Percentiles rank a stretch among this genome's conserved stretches.
phyloP scores from a whole-genome alignment of 2,113 vertebrate genomes.

The Entelurus aequoreus region DNA sequence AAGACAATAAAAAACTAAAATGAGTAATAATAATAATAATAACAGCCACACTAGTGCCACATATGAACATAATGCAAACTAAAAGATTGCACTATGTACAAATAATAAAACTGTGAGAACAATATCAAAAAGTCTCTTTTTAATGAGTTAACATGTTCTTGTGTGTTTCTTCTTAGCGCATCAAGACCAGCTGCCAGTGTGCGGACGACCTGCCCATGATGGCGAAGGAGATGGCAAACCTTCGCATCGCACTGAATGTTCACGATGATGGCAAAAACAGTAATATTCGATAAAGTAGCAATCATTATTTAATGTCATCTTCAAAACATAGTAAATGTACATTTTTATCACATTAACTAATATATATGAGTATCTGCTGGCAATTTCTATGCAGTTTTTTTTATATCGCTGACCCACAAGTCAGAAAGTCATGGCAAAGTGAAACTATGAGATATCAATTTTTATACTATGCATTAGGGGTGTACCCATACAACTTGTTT shows the following conservation, averaged over 20 bases:
- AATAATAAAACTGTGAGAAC: no score
- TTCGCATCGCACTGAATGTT: conserved; percentile 1
- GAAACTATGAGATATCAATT: no score
- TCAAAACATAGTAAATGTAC: background rate
- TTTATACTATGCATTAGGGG: no score
- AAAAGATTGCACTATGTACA: no score
- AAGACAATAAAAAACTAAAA: no score
- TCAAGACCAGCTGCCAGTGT: conserved; percentile 42
- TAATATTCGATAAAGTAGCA: background rate
- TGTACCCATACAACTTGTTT: no score
- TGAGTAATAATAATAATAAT: no score
- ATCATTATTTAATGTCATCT: background rate
- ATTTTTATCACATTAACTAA: background rate
- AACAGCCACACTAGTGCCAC: no score
- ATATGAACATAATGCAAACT: no score
- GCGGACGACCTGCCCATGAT: conserved; percentile 45
- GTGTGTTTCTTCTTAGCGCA: conserved; percentile 32
- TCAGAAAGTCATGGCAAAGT: no score
- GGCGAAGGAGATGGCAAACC: conserved; percentile 28
- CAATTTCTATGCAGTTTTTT: conserved; percentile 1
- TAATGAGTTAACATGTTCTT: background rate
- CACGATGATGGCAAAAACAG: conserved; percentile 8
- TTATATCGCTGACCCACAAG: background rate
- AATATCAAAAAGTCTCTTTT: no score
- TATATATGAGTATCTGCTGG: no score